Evolutionary conservation across 2,888 invertebrate genomes (phyloP), one percentile per base, ranked within the genome.

Genomic region (Petrolisthes cinctipes): DNA sequence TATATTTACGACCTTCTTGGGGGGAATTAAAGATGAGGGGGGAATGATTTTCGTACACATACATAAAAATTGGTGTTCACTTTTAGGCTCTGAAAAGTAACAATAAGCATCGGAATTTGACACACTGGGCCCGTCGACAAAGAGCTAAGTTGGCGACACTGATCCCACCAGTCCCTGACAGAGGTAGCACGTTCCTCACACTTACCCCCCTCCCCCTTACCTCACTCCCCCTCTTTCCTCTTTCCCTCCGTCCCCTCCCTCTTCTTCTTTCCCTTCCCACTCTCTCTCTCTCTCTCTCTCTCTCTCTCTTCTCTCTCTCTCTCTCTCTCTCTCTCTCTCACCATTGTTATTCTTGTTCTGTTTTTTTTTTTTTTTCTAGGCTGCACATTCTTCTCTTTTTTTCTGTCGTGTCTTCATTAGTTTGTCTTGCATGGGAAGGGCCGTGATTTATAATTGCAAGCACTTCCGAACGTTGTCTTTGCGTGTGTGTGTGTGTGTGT

Each of bases 281-380:
- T 76, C 76, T 76, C 76, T 76, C 76, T 51, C 51, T 51, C 76
- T 51, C 76, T 76, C 76, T 51, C 23, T 37, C 76, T 51, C 76
- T 51, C 54, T 76, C 76, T 37, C 51, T 51, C 20, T 61, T 5
- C n/a, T 76, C 20, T 11, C 51, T 4, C 23, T 51, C 76, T 76
- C 51, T n/a, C 73, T n/a, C 5, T 7, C 73, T 6, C 73, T 73
- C 73, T 14, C 5, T 14, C 73, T 73, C 66, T 66, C 9, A 7
- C 17, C 66, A 11, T 14, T 14, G 7, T 14, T 66, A 7, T 66
- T 14, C 66, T 66, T 14, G 7, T 66, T 7, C 66, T 66, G 9
- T 66, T 14, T 14, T 14, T 66, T 14, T 66, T 66, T 14, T 66
- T 14, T 66, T 14, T 66, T 14, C 17, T 14, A 66, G 9, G 14